Conservation (phyloP, 2,888 invertebrate species). For the Ypsolopha scabrella region DNA sequence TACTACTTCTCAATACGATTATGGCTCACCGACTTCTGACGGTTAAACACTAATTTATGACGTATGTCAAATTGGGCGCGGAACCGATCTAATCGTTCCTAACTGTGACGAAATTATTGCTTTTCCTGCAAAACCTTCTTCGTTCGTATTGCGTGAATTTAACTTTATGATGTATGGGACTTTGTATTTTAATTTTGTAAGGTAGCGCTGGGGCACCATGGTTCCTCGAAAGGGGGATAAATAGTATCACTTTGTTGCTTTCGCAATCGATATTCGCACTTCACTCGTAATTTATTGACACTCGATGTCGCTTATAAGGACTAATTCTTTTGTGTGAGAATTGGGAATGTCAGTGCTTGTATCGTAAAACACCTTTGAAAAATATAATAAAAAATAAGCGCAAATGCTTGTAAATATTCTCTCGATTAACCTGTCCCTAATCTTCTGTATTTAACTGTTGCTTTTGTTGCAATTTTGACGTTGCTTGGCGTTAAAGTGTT, state of each 20-base stretch:
- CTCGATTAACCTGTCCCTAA: slow-evolving; percentile 44
- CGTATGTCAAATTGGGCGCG: slow-evolving; percentile 63
- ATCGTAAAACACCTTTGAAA: slow-evolving; percentile 48
- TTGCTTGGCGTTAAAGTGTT: slow-evolving; percentile 14
- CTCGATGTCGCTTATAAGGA: slow-evolving; percentile 58
- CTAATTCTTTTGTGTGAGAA: slow-evolving; percentile 53
- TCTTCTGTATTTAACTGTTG: slow-evolving; percentile 47
- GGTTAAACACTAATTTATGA: slow-evolving; percentile 58
- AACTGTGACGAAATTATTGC: slow-evolving; percentile 68
- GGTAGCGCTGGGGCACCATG: slow-evolving; percentile 5
- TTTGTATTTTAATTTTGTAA: slow-evolving; percentile 18
- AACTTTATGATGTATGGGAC: slow-evolving; percentile 48
- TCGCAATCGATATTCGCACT: slow-evolving; percentile 45
- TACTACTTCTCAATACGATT: slow-evolving; percentile 15
- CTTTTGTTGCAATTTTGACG: slow-evolving; percentile 42
- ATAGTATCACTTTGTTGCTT: slow-evolving; percentile 45
- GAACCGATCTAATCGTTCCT: slow-evolving; percentile 67
- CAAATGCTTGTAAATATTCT: slow-evolving; percentile 46
- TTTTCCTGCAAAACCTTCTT: slow-evolving; percentile 65
- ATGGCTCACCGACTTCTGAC: slow-evolving; percentile 41
- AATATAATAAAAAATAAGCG: slow-evolving; percentile 51
- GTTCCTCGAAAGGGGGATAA: not conserved
- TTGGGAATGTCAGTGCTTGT: slow-evolving; percentile 18
- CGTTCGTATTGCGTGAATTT: slow-evolving; percentile 45
- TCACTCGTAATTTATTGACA: slow-evolving; percentile 54